Evolutionary conservation across 2,888 invertebrate species (phyloP), one percentile per base, ranked within the genome.

Genomic region (Lapara coniferarum): DNA sequence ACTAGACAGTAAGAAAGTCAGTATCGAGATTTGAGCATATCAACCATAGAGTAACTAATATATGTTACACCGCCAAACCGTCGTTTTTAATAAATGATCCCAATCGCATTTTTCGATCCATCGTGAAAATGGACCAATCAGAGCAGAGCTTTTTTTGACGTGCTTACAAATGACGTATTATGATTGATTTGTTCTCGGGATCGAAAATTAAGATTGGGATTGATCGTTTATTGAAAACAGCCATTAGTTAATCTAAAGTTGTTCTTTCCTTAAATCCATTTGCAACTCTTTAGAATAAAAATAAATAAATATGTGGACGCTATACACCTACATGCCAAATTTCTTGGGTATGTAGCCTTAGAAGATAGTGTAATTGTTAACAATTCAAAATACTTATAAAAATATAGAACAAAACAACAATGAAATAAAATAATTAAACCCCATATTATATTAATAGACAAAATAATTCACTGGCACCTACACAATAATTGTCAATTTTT

Each of bases 331-430:
- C 49, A 13, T 14, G 44, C 16, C 8, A 12, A 63, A 10, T 16
- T 70, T 8, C n/a, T 52, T 66, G 37, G 4, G 56, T 56, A 70
- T n/a, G 12, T 37, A 46, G 53, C 14, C 57, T 66, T 55, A 2
- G 66, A 73, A 70, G 70, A 73, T 71, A 79, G 71, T 79, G 76
- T 74, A 81, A 75, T 68, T 73, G 70, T 70, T 68, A 52, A 69
- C 58, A 72, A 58, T 25, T 53, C 16, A 67, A 71, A 57, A 59
- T 53, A 71, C 66, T 25, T 68, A 68, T 58, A 52, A 70, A 51
- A 66, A 49, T 57, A 77, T 69, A 69, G 73, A 70, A 66, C 70
- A 67, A 76, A 77, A 74, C 25, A 74, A 74, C 73, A 68, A 72
- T 66, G 74, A 69, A 71, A 69, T 70, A 75, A 71, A 76, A 77